phyloP scores from a whole-genome alignment of 2,113 vertebrate species.

The Raja brachyura region DNA sequence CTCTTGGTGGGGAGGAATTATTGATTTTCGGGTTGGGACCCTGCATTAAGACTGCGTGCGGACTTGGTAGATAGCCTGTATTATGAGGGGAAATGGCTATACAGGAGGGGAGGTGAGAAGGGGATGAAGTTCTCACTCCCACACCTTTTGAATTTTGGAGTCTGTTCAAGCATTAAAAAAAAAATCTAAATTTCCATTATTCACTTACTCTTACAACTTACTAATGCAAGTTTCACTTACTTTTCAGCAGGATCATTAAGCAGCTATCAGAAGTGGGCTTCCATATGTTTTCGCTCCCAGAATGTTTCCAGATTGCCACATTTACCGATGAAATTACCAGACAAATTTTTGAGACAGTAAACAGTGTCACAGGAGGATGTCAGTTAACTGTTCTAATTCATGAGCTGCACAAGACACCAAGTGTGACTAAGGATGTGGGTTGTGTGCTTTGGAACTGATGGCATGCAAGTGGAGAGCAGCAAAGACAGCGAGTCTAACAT shows the following conservation, averaged over 20 bases:
- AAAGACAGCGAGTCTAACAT: background rate
- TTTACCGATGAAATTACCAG: background rate
- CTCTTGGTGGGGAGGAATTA: too few relatives aligned
- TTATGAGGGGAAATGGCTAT: too few relatives aligned
- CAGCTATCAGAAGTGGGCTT: background rate
- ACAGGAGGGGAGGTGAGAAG: too few relatives aligned
- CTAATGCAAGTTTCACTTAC: background rate
- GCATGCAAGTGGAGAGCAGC: background rate
- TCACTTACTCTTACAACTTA: too few relatives aligned
- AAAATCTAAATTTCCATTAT: too few relatives aligned
- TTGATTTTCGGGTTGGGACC: too few relatives aligned
- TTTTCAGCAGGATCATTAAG: background rate
- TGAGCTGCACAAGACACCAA: background rate
- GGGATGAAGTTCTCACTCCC: too few relatives aligned
- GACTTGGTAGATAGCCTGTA: too few relatives aligned
- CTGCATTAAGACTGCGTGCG: too few relatives aligned
- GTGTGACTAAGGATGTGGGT: background rate
- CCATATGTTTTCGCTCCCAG: background rate
- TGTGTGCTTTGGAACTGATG: background rate
- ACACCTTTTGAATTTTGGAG: background rate
- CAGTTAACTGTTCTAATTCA: background rate
- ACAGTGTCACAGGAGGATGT: background rate
- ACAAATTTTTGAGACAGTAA: background rate
- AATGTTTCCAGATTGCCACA: background rate
- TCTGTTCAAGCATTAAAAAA: background rate